phyloP scores from a whole-genome alignment of 1,140 invertebrate species.

The Gryon sp. region DNA sequence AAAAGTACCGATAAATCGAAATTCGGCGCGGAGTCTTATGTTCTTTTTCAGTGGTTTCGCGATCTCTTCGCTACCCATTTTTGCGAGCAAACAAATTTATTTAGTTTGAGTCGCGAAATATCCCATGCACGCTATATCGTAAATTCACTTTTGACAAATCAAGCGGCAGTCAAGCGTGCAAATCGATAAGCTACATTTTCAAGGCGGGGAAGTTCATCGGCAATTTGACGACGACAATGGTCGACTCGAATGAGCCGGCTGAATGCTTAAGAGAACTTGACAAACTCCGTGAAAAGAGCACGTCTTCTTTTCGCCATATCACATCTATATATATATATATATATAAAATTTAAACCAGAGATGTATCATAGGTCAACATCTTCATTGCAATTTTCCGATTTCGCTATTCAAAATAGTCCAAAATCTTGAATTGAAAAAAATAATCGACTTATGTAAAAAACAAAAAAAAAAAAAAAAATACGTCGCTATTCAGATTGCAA shows the following conservation, averaged over 20 bases:
- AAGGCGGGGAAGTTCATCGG: conserved; percentile 41
- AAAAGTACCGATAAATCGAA: neutral
- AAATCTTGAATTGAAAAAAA: too few relatives aligned
- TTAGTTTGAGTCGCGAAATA: conserved; percentile 27
- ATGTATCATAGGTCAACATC: too few relatives aligned
- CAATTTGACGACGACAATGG: conserved; percentile 62
- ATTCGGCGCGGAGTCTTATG: neutral
- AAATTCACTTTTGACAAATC: conserved; percentile 60
- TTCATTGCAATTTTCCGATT: too few relatives aligned
- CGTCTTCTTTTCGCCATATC: conserved; percentile 25
- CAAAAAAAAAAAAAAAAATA: too few relatives aligned
- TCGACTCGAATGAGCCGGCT: conserved; percentile 52
- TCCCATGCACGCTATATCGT: conserved; percentile 40
- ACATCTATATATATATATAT: too few relatives aligned
- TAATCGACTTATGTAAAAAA: too few relatives aligned
- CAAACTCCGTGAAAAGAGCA: conserved; percentile 52
- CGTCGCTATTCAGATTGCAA: too few relatives aligned
- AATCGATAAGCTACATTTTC: conserved; percentile 61
- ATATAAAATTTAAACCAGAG: conserved; percentile 3
- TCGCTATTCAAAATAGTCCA: too few relatives aligned
- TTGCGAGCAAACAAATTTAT: conserved; percentile 45
- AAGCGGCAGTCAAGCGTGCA: conserved; percentile 36
- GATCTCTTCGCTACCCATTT: conserved; percentile 2
- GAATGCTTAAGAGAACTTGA: conserved; percentile 60
- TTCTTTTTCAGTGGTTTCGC: conserved; percentile 6